Evolutionary conservation across 2,797 vertebrate genomes (phyloP).

Genomic region (Chloroceryle inda): DNA sequence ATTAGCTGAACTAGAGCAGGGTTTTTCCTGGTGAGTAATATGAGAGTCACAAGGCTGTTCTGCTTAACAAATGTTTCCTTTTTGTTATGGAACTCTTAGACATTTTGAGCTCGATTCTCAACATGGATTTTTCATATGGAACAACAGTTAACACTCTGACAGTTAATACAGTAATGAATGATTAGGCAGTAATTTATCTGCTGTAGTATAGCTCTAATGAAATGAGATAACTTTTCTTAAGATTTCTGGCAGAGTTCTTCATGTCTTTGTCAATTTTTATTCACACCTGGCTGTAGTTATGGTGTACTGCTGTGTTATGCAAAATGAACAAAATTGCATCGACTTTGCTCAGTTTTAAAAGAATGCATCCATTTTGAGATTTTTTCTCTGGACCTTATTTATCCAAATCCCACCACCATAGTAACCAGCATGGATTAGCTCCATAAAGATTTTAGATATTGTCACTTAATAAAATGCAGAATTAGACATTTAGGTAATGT

Average conservation of each 20-base stretch:
- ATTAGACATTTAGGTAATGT: neutral
- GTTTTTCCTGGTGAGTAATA: neutral
- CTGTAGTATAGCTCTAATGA: neutral
- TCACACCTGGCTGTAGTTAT: neutral
- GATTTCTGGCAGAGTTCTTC: neutral
- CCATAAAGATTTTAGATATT: neutral
- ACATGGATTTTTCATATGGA: constrained; percentile 40
- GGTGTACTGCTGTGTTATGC: neutral
- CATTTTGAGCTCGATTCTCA: neutral
- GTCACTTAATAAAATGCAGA: neutral
- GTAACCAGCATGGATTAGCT: neutral
- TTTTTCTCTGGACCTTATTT: neutral
- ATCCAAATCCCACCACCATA: neutral
- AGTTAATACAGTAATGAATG: constrained; percentile 5
- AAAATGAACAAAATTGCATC: neutral
- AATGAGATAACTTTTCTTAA: constrained; percentile 2
- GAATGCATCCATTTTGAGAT: neutral
- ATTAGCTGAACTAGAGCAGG: constrained; percentile 1
- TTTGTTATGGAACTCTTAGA: neutral
- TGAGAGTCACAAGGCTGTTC: neutral
- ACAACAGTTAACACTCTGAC: neutral
- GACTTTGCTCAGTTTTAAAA: neutral
- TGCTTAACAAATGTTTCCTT: constrained; percentile 44
- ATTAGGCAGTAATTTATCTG: constrained; percentile 36
- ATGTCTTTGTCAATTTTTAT: neutral